Base-by-base conservation (phyloP, 2,888 invertebrate species). In the Abrostola tripartita region DNA sequence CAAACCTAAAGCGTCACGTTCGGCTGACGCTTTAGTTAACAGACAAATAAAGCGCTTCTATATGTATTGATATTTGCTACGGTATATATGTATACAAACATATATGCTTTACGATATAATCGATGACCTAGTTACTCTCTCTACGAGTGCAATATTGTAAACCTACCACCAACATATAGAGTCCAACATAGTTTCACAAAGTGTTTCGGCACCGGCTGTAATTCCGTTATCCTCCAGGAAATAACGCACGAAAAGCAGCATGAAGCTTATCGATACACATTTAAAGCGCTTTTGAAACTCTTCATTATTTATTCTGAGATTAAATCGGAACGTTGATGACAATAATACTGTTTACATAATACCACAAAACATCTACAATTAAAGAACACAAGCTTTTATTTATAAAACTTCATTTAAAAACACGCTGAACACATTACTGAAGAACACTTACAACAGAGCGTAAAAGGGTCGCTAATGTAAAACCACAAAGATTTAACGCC, bases 401-500 rank as follows among this genome's bases (percentile, higher is more conserved):
- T 54, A 41, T 35, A 74, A 52, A 58, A 41, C 50, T 62, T 65
- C 56, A 63, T 68, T 71, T 40, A 51, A 56, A 71, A 66, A 61
- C 47, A 59, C 37, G 36, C 40, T 60, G 55, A 65, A 65, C 58
- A 44, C 59, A 56, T 71, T 61, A 63, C 55, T 44, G 61, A 50
- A 68, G 63, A 35, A 64, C 50, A 62, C 60, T 71, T 38, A 60
- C 56, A 62, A 42, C 35, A 53, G 24, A 24, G 37, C 24, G 68
- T 67, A 69, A 78, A 78, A 70, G 64, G 68, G 53, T 61, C 54
- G 42, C 56, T 56, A 65, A 76, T 64, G 65, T 61, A 74, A 79
- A 74, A 69, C 77, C 74, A 68, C 74, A 71, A 64, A 74, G 71
- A 78, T 78, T 78, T 64, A 71, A 74, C 67, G 64, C 69, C 70